Conservation (phyloP, 2,797 vertebrate species). For the Cirrhinus mrigala region DNA sequence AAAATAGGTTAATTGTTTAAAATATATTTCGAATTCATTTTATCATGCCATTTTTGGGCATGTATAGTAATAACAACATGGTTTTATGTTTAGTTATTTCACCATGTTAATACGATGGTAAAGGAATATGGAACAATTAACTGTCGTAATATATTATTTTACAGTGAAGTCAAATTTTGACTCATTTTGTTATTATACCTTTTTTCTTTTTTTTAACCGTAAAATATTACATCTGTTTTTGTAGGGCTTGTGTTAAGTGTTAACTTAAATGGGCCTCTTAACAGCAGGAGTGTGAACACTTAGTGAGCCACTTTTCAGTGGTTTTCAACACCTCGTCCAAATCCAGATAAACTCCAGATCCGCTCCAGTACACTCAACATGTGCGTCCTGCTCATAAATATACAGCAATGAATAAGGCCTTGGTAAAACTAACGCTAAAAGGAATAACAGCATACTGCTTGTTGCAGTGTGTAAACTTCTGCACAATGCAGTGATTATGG, state of each 20-base stretch:
- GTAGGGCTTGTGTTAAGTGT: constrained; percentile 6
- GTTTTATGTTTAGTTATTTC: background rate
- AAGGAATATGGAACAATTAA: background rate
- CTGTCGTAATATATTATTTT: background rate
- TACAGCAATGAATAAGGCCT: background rate
- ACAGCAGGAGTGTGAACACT: constrained; percentile 14
- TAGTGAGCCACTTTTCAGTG: background rate
- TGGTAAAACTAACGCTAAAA: background rate
- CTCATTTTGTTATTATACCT: too few relatives aligned
- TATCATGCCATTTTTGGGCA: background rate
- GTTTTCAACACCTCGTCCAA: constrained; percentile 54
- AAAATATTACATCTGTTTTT: background rate
- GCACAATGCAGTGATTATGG: background rate
- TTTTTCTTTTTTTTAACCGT: background rate
- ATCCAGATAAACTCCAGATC: constrained; percentile 47
- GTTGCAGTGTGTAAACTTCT: background rate
- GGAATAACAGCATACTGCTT: background rate
- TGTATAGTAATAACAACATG: background rate
- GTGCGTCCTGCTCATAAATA: background rate
- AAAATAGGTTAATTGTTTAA: background rate
- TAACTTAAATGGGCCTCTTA: constrained; percentile 12
- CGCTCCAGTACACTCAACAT: background rate
- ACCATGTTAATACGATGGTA: background rate
- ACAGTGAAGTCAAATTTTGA: background rate
- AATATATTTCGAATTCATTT: background rate